Conservation (phyloP, 2,888 invertebrate genomes). For the Aradus depressus region DNA sequence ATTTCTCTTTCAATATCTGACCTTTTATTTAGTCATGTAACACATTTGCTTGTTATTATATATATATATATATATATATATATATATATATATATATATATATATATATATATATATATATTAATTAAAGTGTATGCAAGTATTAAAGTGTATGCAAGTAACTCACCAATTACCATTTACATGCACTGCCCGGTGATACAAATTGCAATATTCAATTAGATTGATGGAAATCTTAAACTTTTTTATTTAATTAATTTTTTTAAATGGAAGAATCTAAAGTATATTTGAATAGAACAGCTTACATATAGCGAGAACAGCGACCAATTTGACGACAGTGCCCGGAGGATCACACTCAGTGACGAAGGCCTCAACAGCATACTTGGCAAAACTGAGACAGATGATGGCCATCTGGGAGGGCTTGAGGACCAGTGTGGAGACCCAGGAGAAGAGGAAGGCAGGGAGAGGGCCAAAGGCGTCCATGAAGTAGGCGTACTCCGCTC, state of each 20-base stretch:
- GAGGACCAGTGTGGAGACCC: slow-evolving; percentile 84
- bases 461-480: slow-evolving; percentile 89
- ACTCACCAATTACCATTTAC: too few relatives aligned
- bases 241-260: neutral
- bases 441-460: slow-evolving; percentile 84
- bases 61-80: too few relatives aligned
- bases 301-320: slow-evolving; percentile 79
- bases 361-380: slow-evolving; percentile 86
- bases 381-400: slow-evolving; percentile 84
- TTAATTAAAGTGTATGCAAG: too few relatives aligned
- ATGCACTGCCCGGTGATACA: too few relatives aligned
- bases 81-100: too few relatives aligned
- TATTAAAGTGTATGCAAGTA: too few relatives aligned
- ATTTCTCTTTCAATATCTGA: too few relatives aligned
- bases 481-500: slow-evolving; percentile 91
- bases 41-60: too few relatives aligned
- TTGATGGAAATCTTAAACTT: neutral
- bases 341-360: slow-evolving; percentile 78
- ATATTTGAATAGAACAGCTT: slow-evolving; percentile 33
- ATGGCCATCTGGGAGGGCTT: slow-evolving; percentile 92
- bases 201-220: too few relatives aligned
- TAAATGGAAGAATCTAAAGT: neutral
- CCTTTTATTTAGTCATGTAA: too few relatives aligned
- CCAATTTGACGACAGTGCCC: slow-evolving; percentile 70
- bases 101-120: too few relatives aligned